Conservation (phyloP, 2,113 vertebrate species). For the human region DNA sequence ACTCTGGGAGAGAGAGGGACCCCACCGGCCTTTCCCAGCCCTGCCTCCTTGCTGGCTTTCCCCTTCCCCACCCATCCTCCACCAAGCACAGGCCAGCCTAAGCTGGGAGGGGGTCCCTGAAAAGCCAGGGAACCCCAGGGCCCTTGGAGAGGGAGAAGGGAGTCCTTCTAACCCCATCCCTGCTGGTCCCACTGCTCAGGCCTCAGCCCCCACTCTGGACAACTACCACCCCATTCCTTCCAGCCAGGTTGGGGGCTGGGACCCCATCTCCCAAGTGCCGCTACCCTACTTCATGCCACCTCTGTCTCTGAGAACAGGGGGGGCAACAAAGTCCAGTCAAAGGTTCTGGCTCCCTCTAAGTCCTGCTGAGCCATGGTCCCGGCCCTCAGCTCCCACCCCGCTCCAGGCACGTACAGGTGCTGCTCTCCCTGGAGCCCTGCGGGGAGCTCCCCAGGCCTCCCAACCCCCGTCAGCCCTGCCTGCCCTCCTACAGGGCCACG, state of each 20-base stretch:
- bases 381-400: accelerated
- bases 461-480: background rate
- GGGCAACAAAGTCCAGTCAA: background rate
- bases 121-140: background rate
- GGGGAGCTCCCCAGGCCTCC: accelerated
- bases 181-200: background rate
- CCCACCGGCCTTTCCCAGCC: background rate
- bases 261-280: background rate
- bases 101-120: background rate
- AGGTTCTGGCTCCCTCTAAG: background rate
- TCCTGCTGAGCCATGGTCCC: no score
- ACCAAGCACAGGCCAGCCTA: background rate
- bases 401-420: background rate
- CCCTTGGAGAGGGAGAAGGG: background rate
- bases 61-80: background rate
- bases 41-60: background rate
- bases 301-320: background rate
- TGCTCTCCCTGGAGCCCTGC: no score
- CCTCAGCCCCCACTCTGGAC: background rate
- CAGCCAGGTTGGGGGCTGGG: background rate
- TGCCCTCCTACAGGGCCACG: conserved; percentile 85
- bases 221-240: background rate
- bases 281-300: background rate
- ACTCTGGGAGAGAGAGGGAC: background rate
- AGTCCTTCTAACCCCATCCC: background rate